These are phyloP conservation scores for Syrphus vitripennis DNA, from an alignment of 2,888 invertebrate genomes.

Conservation along the genomic window DNA sequence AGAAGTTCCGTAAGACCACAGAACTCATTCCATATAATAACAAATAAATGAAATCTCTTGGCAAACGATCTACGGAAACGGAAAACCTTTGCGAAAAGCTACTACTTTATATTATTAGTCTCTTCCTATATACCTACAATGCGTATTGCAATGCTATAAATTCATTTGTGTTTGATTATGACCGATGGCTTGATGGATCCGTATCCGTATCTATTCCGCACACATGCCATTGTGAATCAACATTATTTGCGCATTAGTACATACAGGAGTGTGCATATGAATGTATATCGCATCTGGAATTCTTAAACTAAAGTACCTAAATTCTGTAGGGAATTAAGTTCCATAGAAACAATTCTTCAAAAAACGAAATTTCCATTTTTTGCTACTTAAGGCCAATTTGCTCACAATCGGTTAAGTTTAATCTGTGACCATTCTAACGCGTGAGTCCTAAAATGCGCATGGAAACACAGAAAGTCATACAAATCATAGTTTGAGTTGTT, in stretches of 20 bases:
- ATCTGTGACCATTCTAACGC: too few relatives aligned
- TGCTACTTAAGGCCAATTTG: too few relatives aligned
- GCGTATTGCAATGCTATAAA: neutral
- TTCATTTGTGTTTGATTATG: slow-evolving; percentile 43
- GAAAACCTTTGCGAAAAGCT: slow-evolving; percentile 25
- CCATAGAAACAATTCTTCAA: too few relatives aligned
- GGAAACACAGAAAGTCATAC: too few relatives aligned
- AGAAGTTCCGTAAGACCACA: slow-evolving; percentile 57
- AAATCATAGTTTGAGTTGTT: too few relatives aligned
- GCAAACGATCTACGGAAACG: slow-evolving; percentile 45
- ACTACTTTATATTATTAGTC: neutral
- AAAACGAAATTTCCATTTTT: too few relatives aligned
- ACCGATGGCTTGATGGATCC: slow-evolving; percentile 40
- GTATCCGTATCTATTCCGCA: slow-evolving; percentile 19
- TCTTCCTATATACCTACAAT: neutral
- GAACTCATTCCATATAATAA: slow-evolving; percentile 13
- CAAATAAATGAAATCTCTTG: slow-evolving; percentile 38
- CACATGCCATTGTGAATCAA: slow-evolving; percentile 8
- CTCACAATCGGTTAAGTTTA: too few relatives aligned
- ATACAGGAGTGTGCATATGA: neutral
- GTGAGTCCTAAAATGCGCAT: too few relatives aligned
- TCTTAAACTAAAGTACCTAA: too few relatives aligned
- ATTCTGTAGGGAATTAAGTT: too few relatives aligned
- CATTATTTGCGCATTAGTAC: slow-evolving; percentile 34
- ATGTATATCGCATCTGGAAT: too few relatives aligned